These are phyloP conservation scores for Uloborus plumipes DNA, from an alignment of 2,888 invertebrate genomes.

Conservation along the genomic window DNA sequence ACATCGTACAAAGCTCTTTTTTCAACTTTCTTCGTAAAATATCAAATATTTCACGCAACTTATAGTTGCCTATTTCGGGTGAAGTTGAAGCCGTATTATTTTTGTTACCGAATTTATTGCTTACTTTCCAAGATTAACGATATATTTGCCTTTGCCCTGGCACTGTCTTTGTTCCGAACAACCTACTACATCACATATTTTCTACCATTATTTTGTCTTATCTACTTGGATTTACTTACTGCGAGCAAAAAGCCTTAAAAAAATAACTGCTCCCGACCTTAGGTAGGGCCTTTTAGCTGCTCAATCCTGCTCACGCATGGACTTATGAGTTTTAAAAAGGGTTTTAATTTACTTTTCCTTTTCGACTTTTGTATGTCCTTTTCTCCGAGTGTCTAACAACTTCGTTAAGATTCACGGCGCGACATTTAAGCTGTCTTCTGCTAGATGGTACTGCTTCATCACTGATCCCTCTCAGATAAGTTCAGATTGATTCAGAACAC, in stretches of 20 bases:
- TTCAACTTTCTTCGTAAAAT: no score
- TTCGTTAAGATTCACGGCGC: slow-evolving; percentile 45
- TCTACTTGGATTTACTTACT: slow-evolving; percentile 29
- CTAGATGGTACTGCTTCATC: slow-evolving; percentile 35
- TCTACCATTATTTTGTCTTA: slow-evolving; percentile 36
- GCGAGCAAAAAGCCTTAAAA: neutral
- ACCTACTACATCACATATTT: slow-evolving; percentile 15
- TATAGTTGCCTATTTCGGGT: no score
- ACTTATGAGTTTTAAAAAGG: slow-evolving; percentile 24
- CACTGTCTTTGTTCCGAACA: slow-evolving; percentile 1
- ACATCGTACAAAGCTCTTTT: no score
- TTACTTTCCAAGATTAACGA: slow-evolving; percentile 30
- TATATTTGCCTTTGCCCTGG: slow-evolving; percentile 16
- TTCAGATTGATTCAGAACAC: slow-evolving; percentile 36
- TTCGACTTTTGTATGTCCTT: slow-evolving; percentile 7
- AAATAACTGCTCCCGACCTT: slow-evolving; percentile 9
- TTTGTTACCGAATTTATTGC: slow-evolving; percentile 21
- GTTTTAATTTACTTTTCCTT: slow-evolving; percentile 34
- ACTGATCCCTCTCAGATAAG: slow-evolving; percentile 45
- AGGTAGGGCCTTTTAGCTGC: neutral
- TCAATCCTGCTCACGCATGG: slow-evolving; percentile 20
- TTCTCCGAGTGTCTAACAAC: slow-evolving; percentile 7
- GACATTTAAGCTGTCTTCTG: slow-evolving; percentile 27
- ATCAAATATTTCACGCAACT: no score
- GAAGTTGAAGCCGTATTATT: neutral